These are phyloP conservation scores for Dendrolimus pini DNA, from an alignment of 2,888 invertebrate genomes.

Conservation along the genomic window DNA sequence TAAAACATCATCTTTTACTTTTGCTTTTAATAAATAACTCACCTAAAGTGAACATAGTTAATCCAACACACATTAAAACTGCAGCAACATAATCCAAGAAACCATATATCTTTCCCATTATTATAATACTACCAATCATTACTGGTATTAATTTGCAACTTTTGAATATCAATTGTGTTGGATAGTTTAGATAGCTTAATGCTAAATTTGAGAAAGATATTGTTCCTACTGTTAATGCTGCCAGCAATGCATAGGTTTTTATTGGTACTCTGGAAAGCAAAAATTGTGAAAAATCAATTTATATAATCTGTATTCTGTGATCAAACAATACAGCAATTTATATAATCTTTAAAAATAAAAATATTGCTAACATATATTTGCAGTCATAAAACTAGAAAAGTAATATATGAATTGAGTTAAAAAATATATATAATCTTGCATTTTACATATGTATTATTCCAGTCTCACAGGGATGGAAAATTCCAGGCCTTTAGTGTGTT, in stretches of 20 bases:
- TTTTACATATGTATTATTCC: no score
- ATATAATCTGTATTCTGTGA: no score
- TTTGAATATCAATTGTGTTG: constrained; percentile 98
- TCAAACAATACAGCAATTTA: no score
- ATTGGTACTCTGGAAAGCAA: constrained; percentile 85
- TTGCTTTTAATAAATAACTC: constrained; percentile 36
- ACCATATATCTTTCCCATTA: constrained; percentile 92
- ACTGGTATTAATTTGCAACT: constrained; percentile 98
- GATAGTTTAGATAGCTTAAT: constrained; percentile 95
- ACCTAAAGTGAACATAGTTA: constrained; percentile 94
- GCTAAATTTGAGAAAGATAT: constrained; percentile 98
- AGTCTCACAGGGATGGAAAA: no score
- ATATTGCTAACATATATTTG: no score
- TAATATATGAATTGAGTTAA: no score
- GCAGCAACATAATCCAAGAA: constrained; percentile 90
- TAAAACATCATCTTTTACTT: no score
- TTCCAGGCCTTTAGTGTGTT: no score
- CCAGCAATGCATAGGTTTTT: constrained; percentile 86
- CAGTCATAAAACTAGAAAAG: no score
- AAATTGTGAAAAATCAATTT: neutral
- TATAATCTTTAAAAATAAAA: no score
- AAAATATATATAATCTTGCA: no score
- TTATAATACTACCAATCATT: constrained; percentile 93
- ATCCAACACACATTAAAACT: constrained; percentile 89
- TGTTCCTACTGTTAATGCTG: constrained; percentile 92